Evolutionary conservation across 2,113 vertebrate species (phyloP).

Genomic region (Hyla sarda): DNA sequence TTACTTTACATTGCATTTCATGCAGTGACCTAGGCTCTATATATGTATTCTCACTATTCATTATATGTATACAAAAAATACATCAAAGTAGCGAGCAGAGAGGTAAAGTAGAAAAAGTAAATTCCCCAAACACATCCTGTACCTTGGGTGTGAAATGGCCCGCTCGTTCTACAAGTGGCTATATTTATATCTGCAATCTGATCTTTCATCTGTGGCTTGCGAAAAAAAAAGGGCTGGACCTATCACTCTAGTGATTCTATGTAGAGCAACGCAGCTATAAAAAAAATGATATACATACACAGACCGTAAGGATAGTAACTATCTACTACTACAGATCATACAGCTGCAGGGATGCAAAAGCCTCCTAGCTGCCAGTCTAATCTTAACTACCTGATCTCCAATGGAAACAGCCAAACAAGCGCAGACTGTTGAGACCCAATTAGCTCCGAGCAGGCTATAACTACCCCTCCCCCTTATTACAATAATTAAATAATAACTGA

Average conservation of each 20-base stretch:
- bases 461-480: too few species aligned
- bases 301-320: too few species aligned
- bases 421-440: not conserved
- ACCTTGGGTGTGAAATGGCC: not conserved
- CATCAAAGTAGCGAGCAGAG: too few species aligned
- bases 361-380: not conserved
- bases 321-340: not conserved
- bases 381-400: not conserved
- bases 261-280: not conserved
- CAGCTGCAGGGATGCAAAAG: not conserved
- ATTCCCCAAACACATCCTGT: not conserved
- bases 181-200: slow-evolving; percentile 27
- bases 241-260: not conserved
- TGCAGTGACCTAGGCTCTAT: too few species aligned
- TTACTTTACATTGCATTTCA: too few species aligned
- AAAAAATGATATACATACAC: not conserved
- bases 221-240: not conserved
- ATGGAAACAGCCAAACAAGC: not conserved
- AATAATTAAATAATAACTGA: too few species aligned
- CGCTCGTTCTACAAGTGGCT: not conserved
- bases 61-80: not conserved
- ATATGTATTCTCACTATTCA: not conserved
- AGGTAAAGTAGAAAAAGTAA: not conserved
- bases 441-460: too few species aligned
- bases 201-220: slow-evolving; percentile 8